phyloP scores from a whole-genome alignment of 2,888 invertebrate species.

The Pandemis cinnamomeana region DNA sequence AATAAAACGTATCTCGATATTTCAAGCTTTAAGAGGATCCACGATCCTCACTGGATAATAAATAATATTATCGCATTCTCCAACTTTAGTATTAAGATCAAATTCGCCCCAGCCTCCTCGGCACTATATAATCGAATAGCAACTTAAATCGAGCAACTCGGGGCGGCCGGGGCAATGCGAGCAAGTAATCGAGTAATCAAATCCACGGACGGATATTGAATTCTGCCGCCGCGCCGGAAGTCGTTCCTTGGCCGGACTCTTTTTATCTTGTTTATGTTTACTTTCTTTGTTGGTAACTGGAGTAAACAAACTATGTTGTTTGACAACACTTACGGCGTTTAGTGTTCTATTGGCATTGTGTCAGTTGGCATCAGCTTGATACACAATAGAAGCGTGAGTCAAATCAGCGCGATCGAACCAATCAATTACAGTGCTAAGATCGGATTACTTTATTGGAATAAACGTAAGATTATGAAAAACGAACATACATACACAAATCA shows the following conservation, averaged over 20 bases:
- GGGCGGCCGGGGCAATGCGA: slow-evolving; percentile 54
- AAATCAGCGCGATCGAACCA: background rate
- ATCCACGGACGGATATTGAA: slow-evolving; percentile 80
- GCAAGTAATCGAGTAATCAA: slow-evolving; percentile 70
- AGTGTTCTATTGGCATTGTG: slow-evolving; percentile 2
- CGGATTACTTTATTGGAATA: too few relatives aligned
- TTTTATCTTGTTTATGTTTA: slow-evolving; percentile 74
- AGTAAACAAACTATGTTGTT: slow-evolving; percentile 62
- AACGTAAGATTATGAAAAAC: too few relatives aligned
- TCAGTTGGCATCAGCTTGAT: background rate
- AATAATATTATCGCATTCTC: background rate
- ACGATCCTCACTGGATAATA: background rate
- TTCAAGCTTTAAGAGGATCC: too few relatives aligned
- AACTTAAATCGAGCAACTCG: slow-evolving; percentile 56
- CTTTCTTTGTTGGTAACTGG: slow-evolving; percentile 50
- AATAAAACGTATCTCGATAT: too few relatives aligned
- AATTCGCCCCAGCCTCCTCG: slow-evolving; percentile 24
- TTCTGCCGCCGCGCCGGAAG: slow-evolving; percentile 74
- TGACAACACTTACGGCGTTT: slow-evolving; percentile 40
- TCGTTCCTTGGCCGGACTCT: slow-evolving; percentile 67
- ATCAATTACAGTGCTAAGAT: too few relatives aligned
- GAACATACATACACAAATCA: too few relatives aligned
- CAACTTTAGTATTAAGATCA: background rate
- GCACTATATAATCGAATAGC: slow-evolving; percentile 43
- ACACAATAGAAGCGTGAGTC: background rate